Evolutionary conservation across 2,888 invertebrate genomes (phyloP).

Genomic region (Linnaemya tessellans): DNA sequence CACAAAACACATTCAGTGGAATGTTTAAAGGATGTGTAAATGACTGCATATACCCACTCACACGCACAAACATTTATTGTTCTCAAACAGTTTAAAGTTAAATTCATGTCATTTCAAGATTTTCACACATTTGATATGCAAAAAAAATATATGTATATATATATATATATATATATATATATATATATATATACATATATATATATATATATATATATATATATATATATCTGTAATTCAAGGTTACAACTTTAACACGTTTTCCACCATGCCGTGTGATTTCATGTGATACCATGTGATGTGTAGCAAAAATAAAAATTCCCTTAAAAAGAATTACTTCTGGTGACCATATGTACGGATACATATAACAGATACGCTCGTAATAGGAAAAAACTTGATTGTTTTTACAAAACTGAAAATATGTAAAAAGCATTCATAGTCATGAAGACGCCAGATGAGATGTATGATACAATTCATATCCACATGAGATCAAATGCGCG

Average conservation of each 20-base stretch:
- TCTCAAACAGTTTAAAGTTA: constrained; percentile 5
- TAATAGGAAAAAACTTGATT: constrained; percentile 5
- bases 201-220: background rate
- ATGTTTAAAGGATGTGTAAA: constrained; percentile 31
- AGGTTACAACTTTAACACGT: constrained; percentile 63
- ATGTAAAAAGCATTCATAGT: constrained; percentile 52
- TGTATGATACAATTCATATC: constrained; percentile 35
- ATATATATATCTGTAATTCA: constrained; percentile 45
- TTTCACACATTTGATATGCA: constrained; percentile 73
- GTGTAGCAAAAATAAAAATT: constrained; percentile 40
- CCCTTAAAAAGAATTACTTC: constrained; percentile 53
- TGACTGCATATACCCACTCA: background rate
- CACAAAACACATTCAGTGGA: constrained; percentile 25
- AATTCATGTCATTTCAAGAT: constrained; percentile 59
- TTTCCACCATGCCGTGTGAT: constrained; percentile 23
- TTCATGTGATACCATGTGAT: no score
- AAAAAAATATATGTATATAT: no score
- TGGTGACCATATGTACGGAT: constrained; percentile 67
- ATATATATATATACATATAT: background rate
- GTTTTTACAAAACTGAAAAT: constrained; percentile 34
- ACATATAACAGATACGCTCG: background rate
- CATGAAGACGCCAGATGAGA: constrained; percentile 65
- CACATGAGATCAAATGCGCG: constrained; percentile 41
- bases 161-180: background rate
- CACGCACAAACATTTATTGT: background rate